Conservation (phyloP, 2,888 invertebrate species). For the Oxytorus armatus region DNA sequence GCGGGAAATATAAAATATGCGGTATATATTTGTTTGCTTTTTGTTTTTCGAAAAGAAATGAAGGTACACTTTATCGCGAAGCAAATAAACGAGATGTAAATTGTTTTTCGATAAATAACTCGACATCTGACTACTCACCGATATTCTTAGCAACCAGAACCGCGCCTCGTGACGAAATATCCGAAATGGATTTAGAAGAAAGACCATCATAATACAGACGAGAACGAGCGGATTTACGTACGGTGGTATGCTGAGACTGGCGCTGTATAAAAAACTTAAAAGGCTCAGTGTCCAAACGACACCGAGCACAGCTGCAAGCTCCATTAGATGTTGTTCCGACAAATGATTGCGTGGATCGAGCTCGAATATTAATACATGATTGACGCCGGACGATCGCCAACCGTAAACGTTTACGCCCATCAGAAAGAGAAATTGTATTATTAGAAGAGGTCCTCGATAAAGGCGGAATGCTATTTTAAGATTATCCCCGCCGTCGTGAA, state of each 20-base stretch:
- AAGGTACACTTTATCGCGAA: too few relatives aligned
- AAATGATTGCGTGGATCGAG: slow-evolving; percentile 97
- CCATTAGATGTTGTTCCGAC: slow-evolving; percentile 97
- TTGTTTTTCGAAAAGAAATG: slow-evolving; percentile 1
- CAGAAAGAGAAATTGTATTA: slow-evolving; percentile 96
- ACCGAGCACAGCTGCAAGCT: slow-evolving; percentile 96
- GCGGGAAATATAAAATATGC: slow-evolving; percentile 74
- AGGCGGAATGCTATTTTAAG: slow-evolving; percentile 95
- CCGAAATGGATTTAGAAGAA: slow-evolving; percentile 96
- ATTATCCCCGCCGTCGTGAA: slow-evolving; percentile 90
- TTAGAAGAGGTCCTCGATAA: slow-evolving; percentile 96
- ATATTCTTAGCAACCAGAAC: slow-evolving; percentile 96
- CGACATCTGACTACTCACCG: slow-evolving; percentile 87
- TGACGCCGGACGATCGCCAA: slow-evolving; percentile 98
- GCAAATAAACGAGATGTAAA: background rate
- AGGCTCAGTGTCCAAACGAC: slow-evolving; percentile 97
- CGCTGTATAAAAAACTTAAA: slow-evolving; percentile 92
- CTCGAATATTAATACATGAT: slow-evolving; percentile 99
- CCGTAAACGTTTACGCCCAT: slow-evolving; percentile 99
- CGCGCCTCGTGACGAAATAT: slow-evolving; percentile 96
- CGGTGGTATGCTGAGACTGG: slow-evolving; percentile 94
- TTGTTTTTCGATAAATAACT: background rate
- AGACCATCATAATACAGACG: slow-evolving; percentile 91
- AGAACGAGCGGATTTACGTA: slow-evolving; percentile 96
- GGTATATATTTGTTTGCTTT: slow-evolving; percentile 43